Conservation (phyloP, 2,888 invertebrate genomes). For the Galeruca laticollis region DNA sequence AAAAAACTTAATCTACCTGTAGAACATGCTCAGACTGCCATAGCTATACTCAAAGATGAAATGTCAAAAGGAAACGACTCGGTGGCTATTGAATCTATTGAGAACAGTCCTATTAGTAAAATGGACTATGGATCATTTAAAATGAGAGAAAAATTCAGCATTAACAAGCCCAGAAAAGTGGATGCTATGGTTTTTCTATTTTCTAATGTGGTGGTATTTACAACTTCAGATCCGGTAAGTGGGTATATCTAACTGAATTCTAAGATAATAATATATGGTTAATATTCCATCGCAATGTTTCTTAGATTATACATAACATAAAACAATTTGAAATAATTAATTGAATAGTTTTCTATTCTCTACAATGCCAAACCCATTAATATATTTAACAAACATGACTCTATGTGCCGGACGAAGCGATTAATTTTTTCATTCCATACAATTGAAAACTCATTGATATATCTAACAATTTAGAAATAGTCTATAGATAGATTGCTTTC, state of each 20-base stretch:
- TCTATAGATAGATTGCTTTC: too few species aligned
- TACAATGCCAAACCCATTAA: too few species aligned
- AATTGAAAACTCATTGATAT: too few species aligned
- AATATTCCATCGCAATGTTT: neutral
- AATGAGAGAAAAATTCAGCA: conserved; percentile 59
- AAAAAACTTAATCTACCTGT: conserved; percentile 62
- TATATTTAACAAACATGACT: too few species aligned
- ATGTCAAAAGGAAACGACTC: conserved; percentile 63
- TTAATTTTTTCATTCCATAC: too few species aligned
- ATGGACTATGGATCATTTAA: conserved; percentile 58
- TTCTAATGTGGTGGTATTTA: conserved; percentile 59
- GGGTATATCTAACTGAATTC: neutral
- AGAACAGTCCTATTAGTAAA: conserved; percentile 62
- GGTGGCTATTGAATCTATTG: conserved; percentile 62
- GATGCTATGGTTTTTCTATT: conserved; percentile 62
- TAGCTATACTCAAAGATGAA: conserved; percentile 57
- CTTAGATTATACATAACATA: neutral
- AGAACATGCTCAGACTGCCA: conserved; percentile 50
- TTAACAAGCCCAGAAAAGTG: conserved; percentile 56
- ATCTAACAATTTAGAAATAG: too few species aligned
- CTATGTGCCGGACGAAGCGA: too few species aligned
- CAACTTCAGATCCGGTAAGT: conserved; percentile 52
- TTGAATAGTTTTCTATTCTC: too few species aligned
- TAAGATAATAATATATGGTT: neutral
- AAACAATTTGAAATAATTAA: too few species aligned